Evolutionary conservation across 2,113 vertebrate genomes (phyloP), one percentile per base, ranked within the genome.

Genomic region (Tursiops truncatus): DNA sequence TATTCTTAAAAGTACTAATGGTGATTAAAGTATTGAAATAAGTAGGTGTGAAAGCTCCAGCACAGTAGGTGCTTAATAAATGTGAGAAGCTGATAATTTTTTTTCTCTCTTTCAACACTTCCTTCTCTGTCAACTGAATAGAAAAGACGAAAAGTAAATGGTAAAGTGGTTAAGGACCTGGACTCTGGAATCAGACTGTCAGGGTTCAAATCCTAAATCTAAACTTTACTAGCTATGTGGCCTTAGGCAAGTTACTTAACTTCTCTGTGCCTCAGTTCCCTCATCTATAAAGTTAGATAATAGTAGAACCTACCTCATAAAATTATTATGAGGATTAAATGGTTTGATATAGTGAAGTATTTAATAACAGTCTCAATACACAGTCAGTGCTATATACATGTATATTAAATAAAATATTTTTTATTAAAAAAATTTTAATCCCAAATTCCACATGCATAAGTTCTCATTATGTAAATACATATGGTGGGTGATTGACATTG

Each of bases 1-100:
- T 79, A 21, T 88, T 97, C 36, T 86, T 89, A 38, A 71, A 94
- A 73, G 56, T 82, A 67, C 87, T 56, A 74, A 79, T 67, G 67
- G 79, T 67, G 87, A 60, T 89, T 83, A 89, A 86, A 93, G 63
- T 31, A 95, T 50, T 94, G 33, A 88, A 87, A 44, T 82, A 71
- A 65, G 63, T 62, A 65, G 53, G 41, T n/a, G 9, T 26, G 71
- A 79, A 94, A 62, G 73, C 31, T 11, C 28, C 5, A 68, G 74
- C 3, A 56, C 10, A 60, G 6, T 70, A 53, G 71, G 38, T 65
- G 47, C 21, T 93, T 50, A 71, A 33, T 33, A 76, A 81, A 70
- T 23, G n/a, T 58, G 25, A 83, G n/a, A 56, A 68, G 36, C 70
- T 44, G 53, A 33, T 41, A 36, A 41, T 23, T 97, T 6, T 50